phyloP scores from a whole-genome alignment of 2,797 vertebrate genomes.

The Tachyglossus aculeatus region DNA sequence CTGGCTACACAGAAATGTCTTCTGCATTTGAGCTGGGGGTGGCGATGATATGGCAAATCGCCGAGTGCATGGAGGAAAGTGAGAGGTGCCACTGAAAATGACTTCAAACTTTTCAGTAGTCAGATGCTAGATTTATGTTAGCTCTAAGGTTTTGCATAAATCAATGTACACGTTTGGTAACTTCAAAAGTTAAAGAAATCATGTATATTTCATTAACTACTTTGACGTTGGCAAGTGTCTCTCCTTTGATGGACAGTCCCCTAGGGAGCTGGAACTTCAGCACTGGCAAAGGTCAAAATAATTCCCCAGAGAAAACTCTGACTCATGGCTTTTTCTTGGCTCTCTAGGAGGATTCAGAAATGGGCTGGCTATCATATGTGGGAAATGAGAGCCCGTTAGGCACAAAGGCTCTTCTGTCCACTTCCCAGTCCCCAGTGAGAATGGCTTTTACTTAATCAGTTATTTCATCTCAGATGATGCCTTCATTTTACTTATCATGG shows the following conservation, averaged over 20 bases:
- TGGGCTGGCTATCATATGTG: conserved; percentile 33
- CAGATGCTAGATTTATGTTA: conserved; percentile 56
- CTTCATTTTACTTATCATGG: conserved; percentile 31
- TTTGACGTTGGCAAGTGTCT: conserved; percentile 35
- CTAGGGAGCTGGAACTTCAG: conserved; percentile 42
- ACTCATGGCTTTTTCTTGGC: conserved; percentile 52
- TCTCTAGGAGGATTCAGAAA: conserved; percentile 49
- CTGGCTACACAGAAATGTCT: neutral
- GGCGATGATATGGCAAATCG: conserved; percentile 31
- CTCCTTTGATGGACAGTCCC: conserved; percentile 41
- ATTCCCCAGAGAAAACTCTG: conserved; percentile 25
- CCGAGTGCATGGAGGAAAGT: conserved; percentile 15
- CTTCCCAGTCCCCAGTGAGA: conserved; percentile 37
- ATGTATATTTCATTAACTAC: neutral
- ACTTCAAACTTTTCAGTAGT: conserved; percentile 61
- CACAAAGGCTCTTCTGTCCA: conserved; percentile 55
- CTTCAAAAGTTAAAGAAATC: conserved; percentile 44
- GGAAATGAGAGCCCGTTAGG: conserved; percentile 35
- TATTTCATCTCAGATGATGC: conserved; percentile 20
- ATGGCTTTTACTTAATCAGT: conserved; percentile 35
- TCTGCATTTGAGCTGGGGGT: conserved; percentile 19
- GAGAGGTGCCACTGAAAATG: neutral
- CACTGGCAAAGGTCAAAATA: conserved; percentile 42
- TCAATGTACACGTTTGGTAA: conserved; percentile 58
- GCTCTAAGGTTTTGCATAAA: conserved; percentile 65